Evolutionary conservation across 2,797 vertebrate species (phyloP).

Genomic region (Acrossocheilus wenchowensis): DNA sequence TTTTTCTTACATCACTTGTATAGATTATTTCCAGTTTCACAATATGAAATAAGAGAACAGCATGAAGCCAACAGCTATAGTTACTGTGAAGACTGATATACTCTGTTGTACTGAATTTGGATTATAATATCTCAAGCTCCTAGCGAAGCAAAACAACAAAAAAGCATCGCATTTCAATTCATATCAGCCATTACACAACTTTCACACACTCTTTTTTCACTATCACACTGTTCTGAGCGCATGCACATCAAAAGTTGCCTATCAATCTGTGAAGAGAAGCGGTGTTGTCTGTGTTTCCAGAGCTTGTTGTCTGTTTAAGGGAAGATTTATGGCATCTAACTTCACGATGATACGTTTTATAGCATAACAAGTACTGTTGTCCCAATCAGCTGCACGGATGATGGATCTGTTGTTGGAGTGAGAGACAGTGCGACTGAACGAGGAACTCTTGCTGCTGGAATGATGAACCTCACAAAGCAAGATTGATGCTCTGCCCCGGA

Average conservation of each 20-base stretch:
- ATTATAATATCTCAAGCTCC: constrained; percentile 37
- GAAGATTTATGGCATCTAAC: constrained; percentile 56
- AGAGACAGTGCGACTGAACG: constrained; percentile 29
- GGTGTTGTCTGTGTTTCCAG: constrained; percentile 30
- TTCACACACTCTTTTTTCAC: background rate
- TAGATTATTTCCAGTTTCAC: constrained; percentile 23
- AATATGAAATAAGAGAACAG: background rate
- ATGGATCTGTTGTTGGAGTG: constrained; percentile 57
- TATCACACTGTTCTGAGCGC: constrained; percentile 1
- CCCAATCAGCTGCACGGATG: constrained; percentile 55
- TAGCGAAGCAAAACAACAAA: constrained; percentile 35
- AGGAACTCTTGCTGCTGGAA: constrained; percentile 36
- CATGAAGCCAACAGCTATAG: constrained; percentile 10
- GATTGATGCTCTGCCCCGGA: constrained; percentile 52
- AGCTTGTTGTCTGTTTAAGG: constrained; percentile 43
- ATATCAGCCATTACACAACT: constrained; percentile 18
- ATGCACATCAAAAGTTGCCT: constrained; percentile 9
- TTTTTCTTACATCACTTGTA: constrained; percentile 25
- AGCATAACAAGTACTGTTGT: constrained; percentile 58
- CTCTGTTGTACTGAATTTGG: constrained; percentile 25
- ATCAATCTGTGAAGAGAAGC: constrained; percentile 37
- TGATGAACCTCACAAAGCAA: constrained; percentile 48
- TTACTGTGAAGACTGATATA: background rate
- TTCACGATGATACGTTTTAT: constrained; percentile 58
- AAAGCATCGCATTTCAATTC: constrained; percentile 30